Conservation (phyloP, 1,140 invertebrate species). For the Liolophura sinensis region DNA sequence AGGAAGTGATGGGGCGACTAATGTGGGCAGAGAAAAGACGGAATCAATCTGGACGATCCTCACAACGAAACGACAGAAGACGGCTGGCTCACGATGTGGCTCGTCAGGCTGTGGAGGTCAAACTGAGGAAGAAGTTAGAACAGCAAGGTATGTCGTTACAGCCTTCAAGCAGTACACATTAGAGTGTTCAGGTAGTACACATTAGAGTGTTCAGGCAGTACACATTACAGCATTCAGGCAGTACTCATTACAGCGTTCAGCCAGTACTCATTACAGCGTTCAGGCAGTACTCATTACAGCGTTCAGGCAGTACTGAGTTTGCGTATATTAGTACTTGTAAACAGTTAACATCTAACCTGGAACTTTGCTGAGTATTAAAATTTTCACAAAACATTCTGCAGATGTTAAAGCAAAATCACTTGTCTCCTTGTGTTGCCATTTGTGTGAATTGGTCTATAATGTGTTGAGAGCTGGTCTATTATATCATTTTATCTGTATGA, state of each 20-base stretch:
- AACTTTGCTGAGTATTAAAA: too few relatives aligned
- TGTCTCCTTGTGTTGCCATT: too few relatives aligned
- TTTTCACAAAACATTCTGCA: too few relatives aligned
- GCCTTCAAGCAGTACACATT: conserved; percentile 1
- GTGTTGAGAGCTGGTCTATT: conserved; percentile 1
- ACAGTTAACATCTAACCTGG: too few relatives aligned
- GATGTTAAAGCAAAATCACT: too few relatives aligned
- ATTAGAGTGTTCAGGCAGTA: too few relatives aligned
- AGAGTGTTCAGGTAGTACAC: not conserved
- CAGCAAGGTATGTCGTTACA: conserved; percentile 43
- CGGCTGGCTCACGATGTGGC: conserved; percentile 42
- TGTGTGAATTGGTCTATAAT: too few relatives aligned
- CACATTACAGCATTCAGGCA: conserved; percentile 3
- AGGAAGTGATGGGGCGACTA: conserved; percentile 52
- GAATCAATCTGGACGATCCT: conserved; percentile 45
- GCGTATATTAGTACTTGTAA: not conserved
- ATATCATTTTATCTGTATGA: not conserved
- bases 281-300: not conserved
- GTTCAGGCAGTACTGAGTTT: not conserved
- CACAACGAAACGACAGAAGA: conserved; percentile 42
- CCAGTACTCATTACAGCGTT: conserved; percentile 1
- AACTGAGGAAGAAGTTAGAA: conserved; percentile 52
- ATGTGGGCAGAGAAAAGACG: conserved; percentile 41
- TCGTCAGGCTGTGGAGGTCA: conserved; percentile 47
- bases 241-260: conserved; percentile 1